phyloP scores from a whole-genome alignment of 2,888 invertebrate species.

The Synergus itoensis region DNA sequence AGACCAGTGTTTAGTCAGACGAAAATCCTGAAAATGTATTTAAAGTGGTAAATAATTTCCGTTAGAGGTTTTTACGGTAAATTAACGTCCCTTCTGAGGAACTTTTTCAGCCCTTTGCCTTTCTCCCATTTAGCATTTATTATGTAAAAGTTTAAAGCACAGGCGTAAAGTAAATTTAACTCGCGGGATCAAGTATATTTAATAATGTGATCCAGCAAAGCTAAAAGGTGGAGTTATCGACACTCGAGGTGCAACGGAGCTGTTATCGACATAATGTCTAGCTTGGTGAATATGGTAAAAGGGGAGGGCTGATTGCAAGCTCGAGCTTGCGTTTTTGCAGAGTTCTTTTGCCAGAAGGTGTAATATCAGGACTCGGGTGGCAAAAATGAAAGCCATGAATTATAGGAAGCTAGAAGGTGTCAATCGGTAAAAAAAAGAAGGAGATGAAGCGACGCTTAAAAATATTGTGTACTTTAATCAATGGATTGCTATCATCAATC shows the following conservation, averaged over 20 bases:
- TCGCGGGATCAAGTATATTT: conserved; percentile 20
- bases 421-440: conserved; percentile 19
- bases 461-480: conserved; percentile 39
- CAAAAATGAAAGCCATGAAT: conserved; percentile 24
- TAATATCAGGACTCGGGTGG: conserved; percentile 15
- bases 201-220: conserved; percentile 34
- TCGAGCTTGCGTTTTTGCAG: conserved; percentile 9
- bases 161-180: not conserved
- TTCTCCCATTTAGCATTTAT: too few species aligned
- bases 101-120: not conserved
- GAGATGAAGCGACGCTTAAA: not conserved
- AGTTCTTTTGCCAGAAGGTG: conserved; percentile 30
- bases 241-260: conserved; percentile 37
- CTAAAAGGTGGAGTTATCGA: conserved; percentile 29
- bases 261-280: conserved; percentile 41
- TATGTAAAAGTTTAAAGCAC: not conserved
- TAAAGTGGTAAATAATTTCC: too few species aligned
- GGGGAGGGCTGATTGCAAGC: conserved; percentile 40
- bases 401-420: conserved; percentile 16
- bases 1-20: too few species aligned
- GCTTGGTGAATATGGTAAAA: conserved; percentile 38
- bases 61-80: too few species aligned
- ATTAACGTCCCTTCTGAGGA: too few species aligned
- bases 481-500: conserved; percentile 38
- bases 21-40: too few species aligned